Conservation (phyloP, 2,888 invertebrate species). For the Pyrrhia umbra region DNA sequence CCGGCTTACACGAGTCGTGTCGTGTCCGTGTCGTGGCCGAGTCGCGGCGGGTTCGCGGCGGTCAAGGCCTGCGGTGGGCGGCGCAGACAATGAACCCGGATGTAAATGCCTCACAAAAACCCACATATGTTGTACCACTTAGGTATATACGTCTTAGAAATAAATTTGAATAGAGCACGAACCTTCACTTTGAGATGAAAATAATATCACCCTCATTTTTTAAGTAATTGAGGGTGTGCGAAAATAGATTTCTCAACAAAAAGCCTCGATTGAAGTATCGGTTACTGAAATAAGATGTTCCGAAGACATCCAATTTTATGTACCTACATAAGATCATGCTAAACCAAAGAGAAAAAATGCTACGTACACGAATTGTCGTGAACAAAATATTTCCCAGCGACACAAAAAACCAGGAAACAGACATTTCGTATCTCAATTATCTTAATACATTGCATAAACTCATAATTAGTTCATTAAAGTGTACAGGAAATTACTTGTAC, state of each 20-base stretch:
- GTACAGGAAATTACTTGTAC: constrained; percentile 60
- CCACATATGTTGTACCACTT: constrained; percentile 66
- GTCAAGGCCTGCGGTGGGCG: constrained; percentile 88
- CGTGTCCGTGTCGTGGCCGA: constrained; percentile 51
- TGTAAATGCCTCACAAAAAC: constrained; percentile 70
- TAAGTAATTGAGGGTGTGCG: background rate
- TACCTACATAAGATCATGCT: background rate
- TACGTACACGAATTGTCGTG: background rate
- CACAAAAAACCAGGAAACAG: constrained; percentile 29
- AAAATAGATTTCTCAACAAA: background rate
- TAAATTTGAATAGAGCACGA: constrained; percentile 43
- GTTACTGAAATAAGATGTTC: background rate
- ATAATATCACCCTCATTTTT: background rate
- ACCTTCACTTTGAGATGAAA: constrained; percentile 16
- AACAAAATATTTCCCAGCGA: constrained; percentile 1
- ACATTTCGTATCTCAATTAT: constrained; percentile 40
- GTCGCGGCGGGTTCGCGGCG: constrained; percentile 78
- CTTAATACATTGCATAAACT: constrained; percentile 48
- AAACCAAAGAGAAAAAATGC: constrained; percentile 2
- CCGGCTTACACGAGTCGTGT: constrained; percentile 29
- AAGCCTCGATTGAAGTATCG: background rate
- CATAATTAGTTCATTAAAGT: constrained; percentile 55
- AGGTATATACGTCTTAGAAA: constrained; percentile 41
- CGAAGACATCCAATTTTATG: background rate
- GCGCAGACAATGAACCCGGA: constrained; percentile 86